These are phyloP conservation scores for Nibea albiflora DNA, from an alignment of 2,113 vertebrate genomes.

Conservation along the genomic window DNA sequence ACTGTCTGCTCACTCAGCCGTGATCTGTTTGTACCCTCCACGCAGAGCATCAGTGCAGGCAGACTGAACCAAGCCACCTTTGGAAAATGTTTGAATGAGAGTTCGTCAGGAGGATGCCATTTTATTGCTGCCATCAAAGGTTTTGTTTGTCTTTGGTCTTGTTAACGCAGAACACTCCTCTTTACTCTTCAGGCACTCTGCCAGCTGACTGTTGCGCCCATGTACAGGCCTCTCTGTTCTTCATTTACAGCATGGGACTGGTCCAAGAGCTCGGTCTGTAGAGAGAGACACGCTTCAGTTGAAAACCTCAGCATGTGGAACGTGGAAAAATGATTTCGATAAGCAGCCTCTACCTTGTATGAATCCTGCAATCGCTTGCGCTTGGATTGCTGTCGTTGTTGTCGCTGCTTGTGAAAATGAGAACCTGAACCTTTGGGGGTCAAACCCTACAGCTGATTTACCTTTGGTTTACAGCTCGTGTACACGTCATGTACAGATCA, in stretches of 20 bases:
- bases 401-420: not conserved
- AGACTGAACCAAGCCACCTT: not conserved
- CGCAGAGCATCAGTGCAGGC: slow-evolving; percentile 1
- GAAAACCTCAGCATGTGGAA: not conserved
- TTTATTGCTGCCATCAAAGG: not conserved
- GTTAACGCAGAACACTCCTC: not conserved
- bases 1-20: slow-evolving; percentile 18
- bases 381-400: not conserved
- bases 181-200: slow-evolving; percentile 12
- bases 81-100: not conserved
- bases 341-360: not conserved
- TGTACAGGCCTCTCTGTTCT: slow-evolving; percentile 3
- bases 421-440: not conserved
- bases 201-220: slow-evolving; percentile 30
- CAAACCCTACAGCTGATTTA: not conserved
- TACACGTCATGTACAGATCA: not conserved
- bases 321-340: not conserved
- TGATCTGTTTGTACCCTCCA: slow-evolving; percentile 20
- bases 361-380: not conserved
- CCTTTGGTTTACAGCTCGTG: not conserved
- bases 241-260: not conserved
- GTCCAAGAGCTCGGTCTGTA: slow-evolving; percentile 10
- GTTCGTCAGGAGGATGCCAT: not conserved
- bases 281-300: not conserved
- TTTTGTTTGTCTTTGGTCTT: slow-evolving; percentile 16